A percentile compares a stretch with the other conserved stretches of the same genome.
Evolutionary conservation across 2,113 vertebrate genomes (phyloP).

Genomic region (Oncorhynchus clarkii): DNA sequence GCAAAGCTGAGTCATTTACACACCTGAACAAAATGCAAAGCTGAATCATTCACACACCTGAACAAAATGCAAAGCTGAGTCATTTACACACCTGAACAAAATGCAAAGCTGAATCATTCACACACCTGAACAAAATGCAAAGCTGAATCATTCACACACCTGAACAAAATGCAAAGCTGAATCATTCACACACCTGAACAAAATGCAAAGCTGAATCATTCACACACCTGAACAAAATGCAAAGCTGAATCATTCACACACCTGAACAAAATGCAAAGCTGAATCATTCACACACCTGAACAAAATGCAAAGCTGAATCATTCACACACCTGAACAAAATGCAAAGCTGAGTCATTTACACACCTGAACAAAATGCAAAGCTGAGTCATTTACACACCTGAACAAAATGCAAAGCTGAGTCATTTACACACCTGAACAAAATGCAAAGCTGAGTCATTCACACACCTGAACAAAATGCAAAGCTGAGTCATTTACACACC

Average conservation of each 20-base stretch:
- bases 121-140: conserved; percentile 21
- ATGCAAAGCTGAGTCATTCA: too few species aligned
- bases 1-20: conserved; percentile 12
- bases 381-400: too few species aligned
- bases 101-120: background rate
- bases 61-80: conserved; percentile 16
- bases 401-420: too few species aligned
- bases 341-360: conserved; percentile 15
- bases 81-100: background rate
- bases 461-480: too few species aligned
- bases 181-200: too few species aligned
- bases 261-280: conserved; percentile 22
- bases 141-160: too few species aligned
- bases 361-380: background rate
- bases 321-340: background rate
- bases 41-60: too few species aligned
- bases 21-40: conserved; percentile 17
- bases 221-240: background rate
- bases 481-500: too few species aligned
- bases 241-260: background rate
- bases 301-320: conserved; percentile 15
- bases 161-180: conserved; percentile 16
- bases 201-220: conserved; percentile 16
- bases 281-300: too few species aligned
- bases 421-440: too few species aligned